Evolutionary conservation across 1,140 invertebrate genomes (phyloP).

Genomic region (Anoplophora glabripennis): DNA sequence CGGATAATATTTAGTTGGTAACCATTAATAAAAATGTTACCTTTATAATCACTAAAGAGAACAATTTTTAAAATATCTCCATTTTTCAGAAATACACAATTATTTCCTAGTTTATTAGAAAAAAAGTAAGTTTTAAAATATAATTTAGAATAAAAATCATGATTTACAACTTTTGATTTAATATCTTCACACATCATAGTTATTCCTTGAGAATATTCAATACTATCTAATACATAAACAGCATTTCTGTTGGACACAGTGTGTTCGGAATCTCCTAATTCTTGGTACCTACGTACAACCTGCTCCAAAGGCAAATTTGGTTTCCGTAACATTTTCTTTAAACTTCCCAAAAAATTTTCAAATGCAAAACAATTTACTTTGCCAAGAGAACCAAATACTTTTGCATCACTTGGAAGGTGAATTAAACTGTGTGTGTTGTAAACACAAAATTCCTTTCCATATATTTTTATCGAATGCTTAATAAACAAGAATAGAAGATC

Average conservation of each 20-base stretch:
- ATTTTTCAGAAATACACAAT: background rate
- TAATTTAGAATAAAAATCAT: slow-evolving; percentile 5
- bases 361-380: slow-evolving; percentile 23
- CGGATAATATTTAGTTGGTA: background rate
- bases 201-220: background rate
- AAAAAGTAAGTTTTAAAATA: background rate
- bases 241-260: background rate
- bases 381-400: slow-evolving; percentile 28
- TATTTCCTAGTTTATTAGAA: slow-evolving; percentile 2
- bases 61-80: slow-evolving; percentile 1
- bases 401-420: slow-evolving; percentile 33
- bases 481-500: slow-evolving; percentile 27
- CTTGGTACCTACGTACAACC: slow-evolving; percentile 4
- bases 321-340: slow-evolving; percentile 15
- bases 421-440: slow-evolving; percentile 34
- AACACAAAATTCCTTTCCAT: slow-evolving; percentile 26
- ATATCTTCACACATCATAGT: background rate
- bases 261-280: background rate
- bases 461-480: slow-evolving; percentile 19
- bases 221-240: background rate
- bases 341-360: slow-evolving; percentile 22
- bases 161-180: background rate
- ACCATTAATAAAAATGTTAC: background rate
- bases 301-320: slow-evolving; percentile 17
- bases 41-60: background rate